Evolutionary conservation across 2,113 vertebrate genomes (phyloP).

Genomic region (Gavia stellata): DNA sequence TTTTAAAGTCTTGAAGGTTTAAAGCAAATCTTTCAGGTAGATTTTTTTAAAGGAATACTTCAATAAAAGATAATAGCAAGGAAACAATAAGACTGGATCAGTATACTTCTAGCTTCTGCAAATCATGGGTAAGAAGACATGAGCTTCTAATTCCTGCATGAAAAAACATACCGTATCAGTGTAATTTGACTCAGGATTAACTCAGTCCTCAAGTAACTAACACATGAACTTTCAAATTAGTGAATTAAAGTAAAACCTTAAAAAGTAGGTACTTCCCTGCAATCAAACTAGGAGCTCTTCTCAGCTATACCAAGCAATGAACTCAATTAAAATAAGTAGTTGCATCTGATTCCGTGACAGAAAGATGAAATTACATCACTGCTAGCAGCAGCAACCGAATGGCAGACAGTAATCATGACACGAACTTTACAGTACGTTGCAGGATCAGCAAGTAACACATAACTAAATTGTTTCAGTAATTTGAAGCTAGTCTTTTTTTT

Average conservation of each 20-base stretch:
- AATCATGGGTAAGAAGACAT: background rate
- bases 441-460: conserved; percentile 31
- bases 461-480: conserved; percentile 45
- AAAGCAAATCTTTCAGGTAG: background rate
- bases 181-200: background rate
- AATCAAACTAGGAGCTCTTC: background rate
- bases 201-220: background rate
- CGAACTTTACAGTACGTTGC: background rate
- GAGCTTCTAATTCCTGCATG: background rate
- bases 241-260: background rate
- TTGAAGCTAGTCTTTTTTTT: background rate
- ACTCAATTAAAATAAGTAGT: conserved; percentile 48
- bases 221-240: background rate
- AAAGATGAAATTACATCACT: conserved; percentile 57
- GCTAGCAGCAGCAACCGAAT: background rate
- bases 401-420: conserved; percentile 6
- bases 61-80: background rate
- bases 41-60: background rate
- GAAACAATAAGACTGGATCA: background rate
- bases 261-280: background rate
- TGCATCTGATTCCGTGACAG: background rate
- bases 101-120: background rate
- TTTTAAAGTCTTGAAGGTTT: background rate
- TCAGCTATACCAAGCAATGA: background rate
- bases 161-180: background rate